Conservation (phyloP, 1,140 invertebrate genomes). For the Augochlora pura region DNA sequence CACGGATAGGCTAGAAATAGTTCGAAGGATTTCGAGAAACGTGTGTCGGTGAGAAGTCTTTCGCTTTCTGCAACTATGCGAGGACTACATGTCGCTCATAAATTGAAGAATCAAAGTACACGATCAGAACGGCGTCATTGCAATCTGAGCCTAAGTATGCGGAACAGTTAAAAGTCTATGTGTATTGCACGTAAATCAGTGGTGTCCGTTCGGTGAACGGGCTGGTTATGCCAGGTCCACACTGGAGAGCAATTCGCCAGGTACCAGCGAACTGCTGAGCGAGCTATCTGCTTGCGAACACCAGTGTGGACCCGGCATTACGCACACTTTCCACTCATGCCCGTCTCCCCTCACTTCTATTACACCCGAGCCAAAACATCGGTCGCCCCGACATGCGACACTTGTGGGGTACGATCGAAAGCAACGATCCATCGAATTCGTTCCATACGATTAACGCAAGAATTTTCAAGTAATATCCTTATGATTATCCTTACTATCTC, state of each 20-base stretch:
- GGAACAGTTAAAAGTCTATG: slow-evolving; percentile 25
- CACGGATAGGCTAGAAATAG: too few relatives aligned
- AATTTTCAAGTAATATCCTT: neutral
- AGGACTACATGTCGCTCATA: neutral
- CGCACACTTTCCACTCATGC: slow-evolving; percentile 49
- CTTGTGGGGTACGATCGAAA: neutral
- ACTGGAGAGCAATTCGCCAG: too few relatives aligned
- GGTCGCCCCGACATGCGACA: slow-evolving; percentile 40
- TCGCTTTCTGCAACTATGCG: too few relatives aligned
- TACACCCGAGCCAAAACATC: slow-evolving; percentile 49
- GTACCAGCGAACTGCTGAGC: too few relatives aligned
- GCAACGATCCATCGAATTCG: neutral
- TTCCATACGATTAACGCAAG: neutral
- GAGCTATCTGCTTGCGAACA: too few relatives aligned
- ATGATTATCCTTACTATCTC: neutral
- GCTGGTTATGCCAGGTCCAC: slow-evolving; percentile 23
- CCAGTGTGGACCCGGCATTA: neutral
- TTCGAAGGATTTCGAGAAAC: too few relatives aligned
- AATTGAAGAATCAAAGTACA: neutral
- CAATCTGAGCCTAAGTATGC: slow-evolving; percentile 39
- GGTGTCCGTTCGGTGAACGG: slow-evolving; percentile 45
- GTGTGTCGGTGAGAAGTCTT: too few relatives aligned
- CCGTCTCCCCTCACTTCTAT: slow-evolving; percentile 32
- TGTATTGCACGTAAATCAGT: slow-evolving; percentile 36
- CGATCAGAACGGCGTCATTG: slow-evolving; percentile 9